A percentile compares a stretch with the other conserved stretches of the same genome.
Evolutionary conservation across 2,797 vertebrate species (phyloP).

Genomic region (Gymnothorax javanicus): DNA sequence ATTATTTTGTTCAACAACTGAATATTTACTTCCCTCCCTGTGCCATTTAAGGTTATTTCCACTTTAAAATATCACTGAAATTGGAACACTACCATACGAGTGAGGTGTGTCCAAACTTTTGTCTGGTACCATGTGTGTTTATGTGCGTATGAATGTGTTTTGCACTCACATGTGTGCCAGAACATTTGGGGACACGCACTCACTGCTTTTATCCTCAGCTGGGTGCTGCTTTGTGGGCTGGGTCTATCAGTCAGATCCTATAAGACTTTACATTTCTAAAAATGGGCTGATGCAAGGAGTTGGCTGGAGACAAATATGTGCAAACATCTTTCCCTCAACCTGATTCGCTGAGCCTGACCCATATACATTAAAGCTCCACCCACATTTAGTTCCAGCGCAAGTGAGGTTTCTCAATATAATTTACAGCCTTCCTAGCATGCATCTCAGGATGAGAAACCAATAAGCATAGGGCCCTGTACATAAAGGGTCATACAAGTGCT

Average conservation of each 20-base stretch:
- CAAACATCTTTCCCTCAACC: not conserved
- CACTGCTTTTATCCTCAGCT: not conserved
- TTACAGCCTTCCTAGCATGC: constrained; percentile 17
- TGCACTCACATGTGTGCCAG: not conserved
- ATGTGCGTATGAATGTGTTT: not conserved
- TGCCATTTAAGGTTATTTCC: no score
- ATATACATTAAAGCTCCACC: not conserved
- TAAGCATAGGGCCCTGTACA: not conserved
- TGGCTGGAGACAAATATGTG: not conserved
- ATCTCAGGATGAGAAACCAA: not conserved
- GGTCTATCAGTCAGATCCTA: not conserved
- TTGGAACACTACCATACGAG: no score
- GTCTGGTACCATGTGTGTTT: no score
- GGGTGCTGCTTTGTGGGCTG: not conserved
- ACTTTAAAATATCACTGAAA: no score
- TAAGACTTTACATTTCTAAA: constrained; percentile 16
- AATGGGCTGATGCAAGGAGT: not conserved
- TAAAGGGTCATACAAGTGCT: not conserved
- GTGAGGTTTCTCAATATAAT: not conserved
- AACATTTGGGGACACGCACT: not conserved
- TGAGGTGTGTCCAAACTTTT: no score
- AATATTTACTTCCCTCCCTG: no score
- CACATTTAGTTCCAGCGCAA: not conserved
- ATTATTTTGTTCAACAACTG: no score
- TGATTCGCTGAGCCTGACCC: not conserved